Evolutionary conservation across 2,888 invertebrate species (phyloP), one percentile per base, ranked within the genome.

Genomic region (Cryptus armator): DNA sequence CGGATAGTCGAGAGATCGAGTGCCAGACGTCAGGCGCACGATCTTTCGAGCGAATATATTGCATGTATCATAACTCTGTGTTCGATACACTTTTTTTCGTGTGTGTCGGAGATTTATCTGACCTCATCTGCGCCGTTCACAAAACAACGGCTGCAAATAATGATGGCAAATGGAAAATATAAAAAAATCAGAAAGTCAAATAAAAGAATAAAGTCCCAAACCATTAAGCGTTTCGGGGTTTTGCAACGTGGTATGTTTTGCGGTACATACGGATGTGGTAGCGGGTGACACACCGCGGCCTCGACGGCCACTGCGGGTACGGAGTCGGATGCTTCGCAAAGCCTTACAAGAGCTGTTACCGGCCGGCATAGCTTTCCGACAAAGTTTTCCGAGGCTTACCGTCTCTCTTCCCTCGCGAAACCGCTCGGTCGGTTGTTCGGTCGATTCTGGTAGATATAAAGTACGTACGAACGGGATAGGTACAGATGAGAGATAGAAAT

Each of bases 201-300:
- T 29, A 66, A 62, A 44, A 62, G 16, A 44, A 53, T 43, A 24
- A 59, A 77, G 29, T 24, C 24, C 9, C 53, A 72, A 29, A 72
- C 43, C 56, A 74, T 74, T 46, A 59, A 74, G 53, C 56, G 80
- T 76, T 66, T 10, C 48, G 48, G 75, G 64, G 75, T 29, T 81
- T 32, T 56, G 24, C 71, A 16, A 12, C 71, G 64, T 64, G 71
- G 74, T 66, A 74, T 81, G 53, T 81, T 74, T 59, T 56, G 66
- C 44, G 72, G 70, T 71, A 12, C 51, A 64, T 71, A 64, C 59
- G 51, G 80, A 56, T 48, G 74, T 46, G 80, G 80, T 68, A 67
- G 48, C 80, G 67, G 67, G 74, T 67, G 80, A 81, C 80, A 81
- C 74, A 68, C 80, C 80, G 67, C 80, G 67, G 29, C 74, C 53